Evolutionary conservation across 1,140 invertebrate genomes (phyloP), one percentile per base, ranked within the genome.

Genomic region (Lepidostoma basale): DNA sequence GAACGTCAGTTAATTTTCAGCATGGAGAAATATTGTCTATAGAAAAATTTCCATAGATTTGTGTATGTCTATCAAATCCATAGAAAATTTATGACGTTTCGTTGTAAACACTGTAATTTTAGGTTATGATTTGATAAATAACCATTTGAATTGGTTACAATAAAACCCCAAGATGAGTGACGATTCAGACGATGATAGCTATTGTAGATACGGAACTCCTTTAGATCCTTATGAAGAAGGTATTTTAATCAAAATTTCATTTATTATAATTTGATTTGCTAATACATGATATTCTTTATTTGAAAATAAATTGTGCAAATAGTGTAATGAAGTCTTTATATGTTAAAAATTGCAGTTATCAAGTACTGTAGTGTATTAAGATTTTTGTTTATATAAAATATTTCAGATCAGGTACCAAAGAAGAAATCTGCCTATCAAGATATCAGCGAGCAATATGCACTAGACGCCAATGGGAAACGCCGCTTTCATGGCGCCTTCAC

Each of bases 401-500:
- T 62, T 39, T 23, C 73, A 94, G 92, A 94, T 80, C 87, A 88
- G 68, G 78, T 93, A 40, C 89, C 92, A 2, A 84, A 87, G 42
- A 96, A 95, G 76, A 93, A 92, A 73, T 91, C 94, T 9, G 85
- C 90, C 22, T 81, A 86, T n/a, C 82, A 96, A 47, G 90, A 95
- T 80, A 25, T 76, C 3, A 67, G 62, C 5, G 95, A 98, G 75
- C 94, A 98, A 80, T 89, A 92, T 74, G 97, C 92, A 0, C 90
- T 88, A 52, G 98, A 99, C 82, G 90, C 90, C 49, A 88, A 95
- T 80, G 97, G 97, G 1, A 85, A 94, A 73, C 83, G 95, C 23
- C 81, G 98, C 74, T 99, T 99, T 81, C 98, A 99, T 84, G 98
- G 98, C 33, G 98, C 98, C 0, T 99, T 99, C 78, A 99, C 97